These are phyloP conservation scores for Lytechinus variegatus DNA, from an alignment of 35 echinoderm and acorn worm species.

Conservation along the genomic window DNA sequence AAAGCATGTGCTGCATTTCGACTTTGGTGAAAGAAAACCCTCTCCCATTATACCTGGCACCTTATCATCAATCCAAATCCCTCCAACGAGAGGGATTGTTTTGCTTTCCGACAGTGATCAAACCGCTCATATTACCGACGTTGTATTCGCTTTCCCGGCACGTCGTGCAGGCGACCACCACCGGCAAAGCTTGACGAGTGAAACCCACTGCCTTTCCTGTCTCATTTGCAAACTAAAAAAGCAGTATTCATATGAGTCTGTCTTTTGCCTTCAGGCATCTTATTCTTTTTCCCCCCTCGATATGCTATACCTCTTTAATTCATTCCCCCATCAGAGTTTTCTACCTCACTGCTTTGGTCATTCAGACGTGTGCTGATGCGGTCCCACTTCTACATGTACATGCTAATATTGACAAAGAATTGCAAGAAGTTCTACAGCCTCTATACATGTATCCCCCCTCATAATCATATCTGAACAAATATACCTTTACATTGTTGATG, in stretches of 20 bases:
- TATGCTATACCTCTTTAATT: not conserved
- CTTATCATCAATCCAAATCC: conserved; percentile 22
- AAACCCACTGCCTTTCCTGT: conserved; percentile 13
- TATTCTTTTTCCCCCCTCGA: not conserved
- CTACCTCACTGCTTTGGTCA: not conserved
- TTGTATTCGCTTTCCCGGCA: not conserved
- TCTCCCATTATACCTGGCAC: not conserved
- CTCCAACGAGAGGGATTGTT: conserved; percentile 25
- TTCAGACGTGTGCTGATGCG: not conserved
- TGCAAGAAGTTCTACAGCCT: not conserved
- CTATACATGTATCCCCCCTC: not conserved
- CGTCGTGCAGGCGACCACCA: not conserved
- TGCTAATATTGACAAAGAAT: not conserved
- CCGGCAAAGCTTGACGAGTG: not conserved
- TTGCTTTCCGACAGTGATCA: conserved; percentile 29
- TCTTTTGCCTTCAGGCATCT: not conserved
- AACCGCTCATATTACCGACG: conserved; percentile 32
- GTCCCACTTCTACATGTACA: not conserved
- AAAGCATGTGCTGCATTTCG: not conserved
- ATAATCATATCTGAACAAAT: not conserved
- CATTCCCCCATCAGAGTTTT: not conserved
- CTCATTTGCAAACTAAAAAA: conserved; percentile 36
- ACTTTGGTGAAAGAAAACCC: conserved; percentile 24
- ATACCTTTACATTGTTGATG: not conserved
- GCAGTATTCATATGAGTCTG: conserved; percentile 30